phyloP scores from a whole-genome alignment of 23 tunicate genomes.

The Phallusia fumigata region DNA sequence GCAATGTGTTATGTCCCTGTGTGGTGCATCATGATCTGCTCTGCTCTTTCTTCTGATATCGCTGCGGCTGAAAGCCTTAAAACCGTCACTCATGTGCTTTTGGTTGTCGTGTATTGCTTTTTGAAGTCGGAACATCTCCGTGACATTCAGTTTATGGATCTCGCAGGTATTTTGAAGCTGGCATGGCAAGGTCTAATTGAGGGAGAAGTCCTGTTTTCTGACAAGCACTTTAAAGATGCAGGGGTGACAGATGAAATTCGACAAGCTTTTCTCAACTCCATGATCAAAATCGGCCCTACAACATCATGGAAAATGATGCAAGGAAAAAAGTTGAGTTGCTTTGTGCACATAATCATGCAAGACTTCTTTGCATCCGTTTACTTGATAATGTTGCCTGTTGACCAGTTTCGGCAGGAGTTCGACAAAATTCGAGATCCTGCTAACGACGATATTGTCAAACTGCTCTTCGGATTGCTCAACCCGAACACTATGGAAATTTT shows the following conservation, averaged over 20 bases:
- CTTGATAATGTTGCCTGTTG: not conserved
- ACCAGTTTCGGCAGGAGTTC: not conserved
- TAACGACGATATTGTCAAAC: not conserved
- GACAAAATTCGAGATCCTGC: not conserved
- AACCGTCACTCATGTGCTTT: conserved; percentile 14
- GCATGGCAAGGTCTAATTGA: conserved; percentile 15
- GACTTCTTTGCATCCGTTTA: conserved; percentile 14
- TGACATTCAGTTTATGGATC: not conserved
- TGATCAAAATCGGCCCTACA: not conserved
- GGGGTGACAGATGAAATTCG: not conserved
- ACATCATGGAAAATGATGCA: not conserved
- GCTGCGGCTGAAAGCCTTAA: not conserved
- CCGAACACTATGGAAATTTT: not conserved
- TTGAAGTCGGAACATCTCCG: conserved; percentile 1
- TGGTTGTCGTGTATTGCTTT: not conserved
- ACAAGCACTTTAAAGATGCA: not conserved
- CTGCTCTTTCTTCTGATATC: not conserved
- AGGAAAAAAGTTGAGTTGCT: not conserved
- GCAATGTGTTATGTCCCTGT: conserved; percentile 30
- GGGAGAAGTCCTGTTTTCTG: not conserved
- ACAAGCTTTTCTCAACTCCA: not conserved
- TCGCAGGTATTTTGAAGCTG: not conserved
- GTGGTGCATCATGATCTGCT: conserved; percentile 20
- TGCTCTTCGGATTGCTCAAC: not conserved
- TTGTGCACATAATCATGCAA: conserved; percentile 11